Evolutionary conservation across 2,888 invertebrate species (phyloP), one percentile per base, ranked within the genome.

Genomic region (Dermolepida albohirtum): DNA sequence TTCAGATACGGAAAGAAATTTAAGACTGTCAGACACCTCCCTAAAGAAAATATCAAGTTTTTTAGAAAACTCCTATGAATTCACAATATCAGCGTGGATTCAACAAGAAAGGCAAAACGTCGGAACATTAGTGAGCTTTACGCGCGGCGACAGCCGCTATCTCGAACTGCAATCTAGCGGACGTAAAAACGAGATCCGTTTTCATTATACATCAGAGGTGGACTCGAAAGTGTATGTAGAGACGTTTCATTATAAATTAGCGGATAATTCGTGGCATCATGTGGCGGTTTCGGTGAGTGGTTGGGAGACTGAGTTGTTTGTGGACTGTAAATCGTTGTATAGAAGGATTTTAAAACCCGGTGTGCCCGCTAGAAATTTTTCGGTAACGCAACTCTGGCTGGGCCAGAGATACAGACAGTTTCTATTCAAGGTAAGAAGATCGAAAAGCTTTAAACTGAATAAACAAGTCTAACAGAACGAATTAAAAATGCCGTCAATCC

Each of bases 121-220:
- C 72, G 94, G 94, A 80, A 91, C 93, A 75, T 91, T 94, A 77
- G 86, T 94, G 76, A 92, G 93, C 78, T 92, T 94, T 85, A 91
- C 92, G 71, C 90, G 91, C 83, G 93, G 92, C 79, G 88, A 89
- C 84, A 90, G 91, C 86, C 90, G 95, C 87, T 94, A 93, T 87
- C 87, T 95, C 87, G 95, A 96, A 87, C 88, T 96, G 85, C 94
- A 95, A 86, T 95, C 94, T 81, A 94, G 93, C 85, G 95, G 95
- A 75, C 89, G 94, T 73, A 90, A 91, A 79, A 92, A 94, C 84
- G 95, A 95, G 85, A 89, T 94, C 80, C 89, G 94, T 75, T 87
- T 94, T 81, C 93, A 93, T 85, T 94, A 94, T 84, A 89, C 90
- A 82, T 89, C 89, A 77, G 87, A 87, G 74, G 88, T 89, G 73